A percentile compares a stretch with the other conserved stretches of the same genome.
Evolutionary conservation across 2,888 invertebrate species (phyloP).

Genomic region (Hemithea aestivaria): DNA sequence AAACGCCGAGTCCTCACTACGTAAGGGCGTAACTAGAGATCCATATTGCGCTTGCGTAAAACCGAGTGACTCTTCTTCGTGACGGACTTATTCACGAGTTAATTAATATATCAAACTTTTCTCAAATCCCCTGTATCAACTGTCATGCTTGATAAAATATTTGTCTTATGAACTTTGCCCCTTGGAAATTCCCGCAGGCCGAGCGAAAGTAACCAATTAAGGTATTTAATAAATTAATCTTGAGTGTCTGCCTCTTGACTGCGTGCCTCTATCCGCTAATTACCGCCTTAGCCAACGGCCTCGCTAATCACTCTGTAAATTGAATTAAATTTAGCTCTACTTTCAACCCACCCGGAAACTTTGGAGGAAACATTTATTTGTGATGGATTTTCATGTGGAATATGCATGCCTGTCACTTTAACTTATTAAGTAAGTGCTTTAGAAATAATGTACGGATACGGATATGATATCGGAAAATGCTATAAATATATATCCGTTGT

Average conservation of each 20-base stretch:
- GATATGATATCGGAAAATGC: no score
- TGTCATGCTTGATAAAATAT: slow-evolving; percentile 70
- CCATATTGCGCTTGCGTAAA: slow-evolving; percentile 67
- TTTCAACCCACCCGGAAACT: slow-evolving; percentile 16
- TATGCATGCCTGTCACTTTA: no score
- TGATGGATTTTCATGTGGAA: no score
- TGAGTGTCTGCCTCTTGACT: slow-evolving; percentile 35
- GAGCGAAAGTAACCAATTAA: slow-evolving; percentile 35
- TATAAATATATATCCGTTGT: no score
- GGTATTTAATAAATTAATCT: slow-evolving; percentile 45
- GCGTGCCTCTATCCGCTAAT: slow-evolving; percentile 40
- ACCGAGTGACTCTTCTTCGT: slow-evolving; percentile 69
- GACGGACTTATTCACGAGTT: slow-evolving; percentile 74
- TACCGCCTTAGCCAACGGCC: slow-evolving; percentile 34
- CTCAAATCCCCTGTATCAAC: slow-evolving; percentile 63
- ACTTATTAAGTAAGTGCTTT: no score
- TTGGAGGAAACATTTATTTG: slow-evolving; percentile 3
- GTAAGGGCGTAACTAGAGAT: slow-evolving; percentile 60
- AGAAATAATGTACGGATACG: no score
- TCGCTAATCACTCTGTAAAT: slow-evolving; percentile 40
- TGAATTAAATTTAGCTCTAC: slow-evolving; percentile 29
- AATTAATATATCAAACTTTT: slow-evolving; percentile 79
- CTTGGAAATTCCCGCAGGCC: slow-evolving; percentile 25
- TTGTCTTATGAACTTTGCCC: slow-evolving; percentile 37
- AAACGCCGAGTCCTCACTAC: slow-evolving; percentile 60